phyloP scores from a whole-genome alignment of 2,113 vertebrate genomes.

The Semicossyphus pulcher region DNA sequence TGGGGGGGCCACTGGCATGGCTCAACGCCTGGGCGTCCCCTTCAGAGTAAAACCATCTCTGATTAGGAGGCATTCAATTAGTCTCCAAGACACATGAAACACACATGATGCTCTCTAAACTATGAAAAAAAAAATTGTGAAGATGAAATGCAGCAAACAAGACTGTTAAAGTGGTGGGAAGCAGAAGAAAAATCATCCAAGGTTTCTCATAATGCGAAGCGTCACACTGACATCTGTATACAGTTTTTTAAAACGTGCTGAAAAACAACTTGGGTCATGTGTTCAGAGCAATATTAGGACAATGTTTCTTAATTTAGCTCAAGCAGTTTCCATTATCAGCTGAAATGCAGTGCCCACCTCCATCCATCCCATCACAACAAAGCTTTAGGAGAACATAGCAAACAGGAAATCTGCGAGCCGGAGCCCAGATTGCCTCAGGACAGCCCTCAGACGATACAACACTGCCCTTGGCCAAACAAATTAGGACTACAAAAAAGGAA shows the following conservation, averaged over 20 bases:
- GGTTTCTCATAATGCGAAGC: too few relatives aligned
- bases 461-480: conserved; percentile 56
- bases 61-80: conserved; percentile 26
- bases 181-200: too few relatives aligned
- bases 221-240: too few relatives aligned
- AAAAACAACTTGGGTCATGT: too few relatives aligned
- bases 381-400: conserved; percentile 35
- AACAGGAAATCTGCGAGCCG: conserved; percentile 40
- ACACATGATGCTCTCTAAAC: background rate
- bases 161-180: conserved; percentile 2
- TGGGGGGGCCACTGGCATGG: conserved; percentile 40
- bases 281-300: conserved; percentile 3
- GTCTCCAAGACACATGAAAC: conserved; percentile 14
- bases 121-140: background rate
- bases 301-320: conserved; percentile 17
- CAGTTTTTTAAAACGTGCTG: too few relatives aligned
- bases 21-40: conserved; percentile 33
- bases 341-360: background rate
- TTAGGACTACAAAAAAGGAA: conserved; percentile 35
- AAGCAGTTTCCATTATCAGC: conserved; percentile 16
- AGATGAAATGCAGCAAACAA: background rate
- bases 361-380: background rate
- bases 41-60: conserved; percentile 37
- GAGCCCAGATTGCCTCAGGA: conserved; percentile 64
- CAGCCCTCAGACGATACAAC: conserved; percentile 61